phyloP scores from a whole-genome alignment of 2,797 vertebrate species.

The Acanthiza pusilla region DNA sequence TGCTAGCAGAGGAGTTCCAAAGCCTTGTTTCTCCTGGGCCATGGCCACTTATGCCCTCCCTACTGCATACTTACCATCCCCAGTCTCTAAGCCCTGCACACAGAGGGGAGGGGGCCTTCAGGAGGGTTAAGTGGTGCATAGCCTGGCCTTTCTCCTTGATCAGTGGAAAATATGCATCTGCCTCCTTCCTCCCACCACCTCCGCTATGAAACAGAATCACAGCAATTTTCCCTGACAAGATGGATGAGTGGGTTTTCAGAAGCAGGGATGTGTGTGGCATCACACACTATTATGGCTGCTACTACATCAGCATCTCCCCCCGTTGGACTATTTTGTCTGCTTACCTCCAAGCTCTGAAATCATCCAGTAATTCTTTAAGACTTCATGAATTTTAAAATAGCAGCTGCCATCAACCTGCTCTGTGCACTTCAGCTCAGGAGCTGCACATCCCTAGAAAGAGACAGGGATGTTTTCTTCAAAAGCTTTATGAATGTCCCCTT shows the following conservation, averaged over 20 bases:
- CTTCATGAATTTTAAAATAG: constrained; percentile 34
- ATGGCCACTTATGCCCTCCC: fast-evolving
- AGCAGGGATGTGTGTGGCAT: background rate
- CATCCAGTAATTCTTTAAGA: background rate
- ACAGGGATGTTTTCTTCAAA: background rate
- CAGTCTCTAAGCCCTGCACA: background rate
- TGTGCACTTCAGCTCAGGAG: background rate
- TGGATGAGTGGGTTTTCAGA: constrained; percentile 13
- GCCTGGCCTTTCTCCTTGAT: background rate
- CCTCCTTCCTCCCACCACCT: constrained; percentile 26
- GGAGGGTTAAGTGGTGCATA: background rate
- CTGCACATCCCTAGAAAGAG: background rate
- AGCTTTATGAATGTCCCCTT: background rate
- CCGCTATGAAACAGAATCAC: background rate
- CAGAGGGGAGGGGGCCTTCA: background rate
- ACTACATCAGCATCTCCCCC: constrained; percentile 16
- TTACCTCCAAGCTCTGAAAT: constrained; percentile 24
- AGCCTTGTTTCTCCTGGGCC: background rate
- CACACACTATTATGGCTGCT: constrained; percentile 20
- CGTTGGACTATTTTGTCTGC: constrained; percentile 30
- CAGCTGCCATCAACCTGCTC: background rate
- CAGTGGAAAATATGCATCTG: background rate
- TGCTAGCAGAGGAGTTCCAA: background rate
- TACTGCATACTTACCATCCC: background rate
- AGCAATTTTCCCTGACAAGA: constrained; percentile 43